These are phyloP conservation scores for Cladorhizidae sp. DNA, from an alignment of 37 sponge, comb jelly and placozoan genomes.

Conservation along the genomic window DNA sequence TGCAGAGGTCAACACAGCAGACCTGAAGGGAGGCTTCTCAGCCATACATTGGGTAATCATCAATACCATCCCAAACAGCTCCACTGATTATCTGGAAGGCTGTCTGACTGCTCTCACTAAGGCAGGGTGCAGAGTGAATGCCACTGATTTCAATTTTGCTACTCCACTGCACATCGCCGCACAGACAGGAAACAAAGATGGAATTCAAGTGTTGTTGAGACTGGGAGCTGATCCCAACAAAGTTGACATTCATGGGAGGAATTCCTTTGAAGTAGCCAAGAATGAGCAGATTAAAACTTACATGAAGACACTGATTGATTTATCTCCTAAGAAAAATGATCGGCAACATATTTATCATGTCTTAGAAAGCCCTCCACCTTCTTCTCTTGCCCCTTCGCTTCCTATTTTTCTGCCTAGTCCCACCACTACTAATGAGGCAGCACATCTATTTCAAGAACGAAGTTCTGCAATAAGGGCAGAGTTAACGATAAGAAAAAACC, in stretches of 20 bases:
- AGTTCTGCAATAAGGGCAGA: no score
- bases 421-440: not conserved
- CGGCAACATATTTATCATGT: conserved; percentile 1
- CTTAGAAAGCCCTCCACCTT: not conserved
- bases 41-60: no score
- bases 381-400: not conserved
- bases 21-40: conserved; percentile 67
- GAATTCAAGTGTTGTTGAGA: conserved; percentile 43
- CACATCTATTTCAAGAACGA: no score
- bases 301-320: not conserved
- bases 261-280: conserved; percentile 42
- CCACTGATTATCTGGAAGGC: conserved; percentile 26
- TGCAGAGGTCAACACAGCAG: conserved; percentile 41
- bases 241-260: conserved; percentile 55
- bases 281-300: conserved; percentile 10
- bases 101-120: no score
- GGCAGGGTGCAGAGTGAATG: conserved; percentile 52
- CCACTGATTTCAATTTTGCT: conserved; percentile 60
- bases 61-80: conserved; percentile 36
- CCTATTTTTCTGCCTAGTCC: not conserved
- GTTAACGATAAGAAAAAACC: no score
- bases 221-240: conserved; percentile 73
- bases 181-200: conserved; percentile 39
- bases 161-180: conserved; percentile 75
- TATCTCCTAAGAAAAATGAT: not conserved